Percentiles rank a stretch among this genome's conserved stretches.
phyloP scores from a whole-genome alignment of 2,797 vertebrate genomes.

The Psittacula derbiana region DNA sequence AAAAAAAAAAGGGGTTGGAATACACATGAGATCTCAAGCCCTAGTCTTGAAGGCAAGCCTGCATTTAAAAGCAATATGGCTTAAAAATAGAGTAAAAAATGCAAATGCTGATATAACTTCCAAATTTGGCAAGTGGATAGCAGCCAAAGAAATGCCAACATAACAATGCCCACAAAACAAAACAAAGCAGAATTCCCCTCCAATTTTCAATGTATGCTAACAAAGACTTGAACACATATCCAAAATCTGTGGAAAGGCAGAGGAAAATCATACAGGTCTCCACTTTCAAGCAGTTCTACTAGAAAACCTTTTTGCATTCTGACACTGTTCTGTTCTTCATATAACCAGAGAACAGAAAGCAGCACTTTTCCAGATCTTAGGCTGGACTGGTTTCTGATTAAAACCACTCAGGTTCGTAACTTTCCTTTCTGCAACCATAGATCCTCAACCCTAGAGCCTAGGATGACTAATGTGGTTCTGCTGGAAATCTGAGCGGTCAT shows the following conservation, averaged over 20 bases:
- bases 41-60: not conserved
- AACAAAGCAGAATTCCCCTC: not conserved
- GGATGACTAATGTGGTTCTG: not conserved
- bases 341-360: not conserved
- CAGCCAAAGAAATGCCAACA: not conserved
- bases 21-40: not conserved
- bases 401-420: not conserved
- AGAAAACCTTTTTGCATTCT: not conserved
- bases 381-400: not conserved
- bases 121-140: not conserved
- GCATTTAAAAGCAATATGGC: not conserved
- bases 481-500: not conserved
- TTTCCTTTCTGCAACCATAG: not conserved
- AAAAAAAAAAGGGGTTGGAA: not conserved
- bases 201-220: not conserved
- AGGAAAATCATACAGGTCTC: not conserved
- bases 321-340: not conserved
- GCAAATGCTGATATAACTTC: not conserved
- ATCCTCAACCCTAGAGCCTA: not conserved
- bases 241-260: not conserved
- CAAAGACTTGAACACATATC: not conserved
- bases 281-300: not conserved
- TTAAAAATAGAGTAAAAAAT: not conserved
- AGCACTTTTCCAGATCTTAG: not conserved
- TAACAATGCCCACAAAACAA: not conserved